phyloP scores from a whole-genome alignment of 2,113 vertebrate genomes.

The Holacanthus passer region DNA sequence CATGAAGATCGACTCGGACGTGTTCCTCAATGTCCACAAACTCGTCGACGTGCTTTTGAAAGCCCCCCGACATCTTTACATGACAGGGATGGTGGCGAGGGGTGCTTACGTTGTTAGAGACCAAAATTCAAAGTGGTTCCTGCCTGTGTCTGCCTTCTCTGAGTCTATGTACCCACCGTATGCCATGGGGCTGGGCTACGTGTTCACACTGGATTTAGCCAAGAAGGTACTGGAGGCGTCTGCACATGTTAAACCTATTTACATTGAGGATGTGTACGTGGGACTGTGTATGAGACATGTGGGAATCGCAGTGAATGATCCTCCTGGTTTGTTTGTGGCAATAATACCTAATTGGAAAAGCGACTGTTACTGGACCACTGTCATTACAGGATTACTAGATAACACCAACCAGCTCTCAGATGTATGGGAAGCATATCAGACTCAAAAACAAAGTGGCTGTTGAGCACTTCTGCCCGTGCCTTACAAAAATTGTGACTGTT shows the following conservation, averaged over 20 bases:
- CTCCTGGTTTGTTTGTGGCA: constrained; percentile 31
- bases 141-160: constrained; percentile 43
- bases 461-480: background rate
- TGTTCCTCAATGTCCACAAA: constrained; percentile 81
- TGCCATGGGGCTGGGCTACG: constrained; percentile 54
- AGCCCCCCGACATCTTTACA: constrained; percentile 46
- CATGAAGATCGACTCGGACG: constrained; percentile 80
- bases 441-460: constrained; percentile 13
- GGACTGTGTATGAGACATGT: constrained; percentile 65
- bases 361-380: constrained; percentile 51
- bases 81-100: constrained; percentile 45
- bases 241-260: constrained; percentile 43
- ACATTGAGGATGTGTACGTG: constrained; percentile 73
- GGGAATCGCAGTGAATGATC: constrained; percentile 39
- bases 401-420: constrained; percentile 39
- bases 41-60: constrained; percentile 41
- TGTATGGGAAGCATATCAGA: constrained; percentile 44
- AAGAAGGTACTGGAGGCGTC: constrained; percentile 51
- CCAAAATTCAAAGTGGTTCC: constrained; percentile 60
- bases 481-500: no score
- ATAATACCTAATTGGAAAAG: fast-evolving
- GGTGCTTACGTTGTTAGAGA: constrained; percentile 6
- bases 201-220: constrained; percentile 71
- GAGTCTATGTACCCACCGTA: constrained; percentile 42
- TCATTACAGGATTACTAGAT: constrained; percentile 36